A percentile compares a stretch with the other conserved stretches of the same genome.
Evolutionary conservation across 1,140 invertebrate species (phyloP).

Genomic region (Polypedilum pembai): DNA sequence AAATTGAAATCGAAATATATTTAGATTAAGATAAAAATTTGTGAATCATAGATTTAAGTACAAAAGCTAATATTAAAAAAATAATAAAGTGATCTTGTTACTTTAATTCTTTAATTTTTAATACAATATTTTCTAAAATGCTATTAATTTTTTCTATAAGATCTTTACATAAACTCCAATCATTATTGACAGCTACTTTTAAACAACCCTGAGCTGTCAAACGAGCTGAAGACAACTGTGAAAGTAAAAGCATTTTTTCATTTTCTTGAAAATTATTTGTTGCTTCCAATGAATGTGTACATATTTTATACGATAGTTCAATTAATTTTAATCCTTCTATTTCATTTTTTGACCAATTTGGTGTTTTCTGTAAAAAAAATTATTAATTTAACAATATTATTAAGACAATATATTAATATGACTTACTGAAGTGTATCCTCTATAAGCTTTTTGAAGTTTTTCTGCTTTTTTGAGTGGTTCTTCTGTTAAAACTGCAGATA

Average conservation of each 20-base stretch:
- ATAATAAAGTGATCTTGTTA: neutral
- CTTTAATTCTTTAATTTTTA: slow-evolving; percentile 13
- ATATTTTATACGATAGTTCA: slow-evolving; percentile 44
- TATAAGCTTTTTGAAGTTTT: slow-evolving; percentile 55
- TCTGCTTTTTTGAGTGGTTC: slow-evolving; percentile 53
- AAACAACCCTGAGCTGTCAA: slow-evolving; percentile 50
- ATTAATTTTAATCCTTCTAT: slow-evolving; percentile 45
- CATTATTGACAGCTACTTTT: slow-evolving; percentile 37
- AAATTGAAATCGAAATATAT: too few relatives aligned
- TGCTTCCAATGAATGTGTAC: slow-evolving; percentile 42
- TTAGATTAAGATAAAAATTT: too few relatives aligned
- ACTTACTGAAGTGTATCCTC: slow-evolving; percentile 49
- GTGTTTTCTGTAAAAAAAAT: slow-evolving; percentile 38
- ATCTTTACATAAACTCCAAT: neutral
- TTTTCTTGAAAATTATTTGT: slow-evolving; percentile 35
- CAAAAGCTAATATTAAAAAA: neutral
- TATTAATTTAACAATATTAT: slow-evolving; percentile 32
- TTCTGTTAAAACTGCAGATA: slow-evolving; percentile 66
- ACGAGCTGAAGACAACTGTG: slow-evolving; percentile 53
- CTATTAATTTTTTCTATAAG: neutral
- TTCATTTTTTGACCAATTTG: slow-evolving; percentile 53
- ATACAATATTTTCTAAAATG: neutral
- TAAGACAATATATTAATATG: neutral
- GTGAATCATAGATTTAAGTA: too few relatives aligned
- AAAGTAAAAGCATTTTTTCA: slow-evolving; percentile 39